phyloP scores from a whole-genome alignment of 2,888 invertebrate species.

The Nemotelus pantherinus region DNA sequence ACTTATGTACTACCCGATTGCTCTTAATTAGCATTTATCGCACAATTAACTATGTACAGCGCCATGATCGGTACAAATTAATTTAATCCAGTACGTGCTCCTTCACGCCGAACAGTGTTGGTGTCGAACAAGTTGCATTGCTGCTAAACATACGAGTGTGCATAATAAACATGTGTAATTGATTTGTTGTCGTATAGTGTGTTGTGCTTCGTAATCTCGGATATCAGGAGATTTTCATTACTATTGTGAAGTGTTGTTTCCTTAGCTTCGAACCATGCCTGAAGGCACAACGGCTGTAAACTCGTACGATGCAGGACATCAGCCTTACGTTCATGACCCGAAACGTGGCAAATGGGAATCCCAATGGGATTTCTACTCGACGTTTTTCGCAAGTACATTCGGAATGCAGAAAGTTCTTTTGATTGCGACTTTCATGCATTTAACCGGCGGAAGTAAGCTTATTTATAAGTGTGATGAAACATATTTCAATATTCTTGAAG shows the following conservation, averaged over 20 bases:
- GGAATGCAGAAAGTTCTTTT: slow-evolving; percentile 85
- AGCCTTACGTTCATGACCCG: slow-evolving; percentile 61
- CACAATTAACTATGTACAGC: slow-evolving; percentile 6
- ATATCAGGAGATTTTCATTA: too few species aligned
- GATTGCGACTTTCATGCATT: slow-evolving; percentile 65
- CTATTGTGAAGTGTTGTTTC: too few species aligned
- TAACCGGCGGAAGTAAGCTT: slow-evolving; percentile 21
- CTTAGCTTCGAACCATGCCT: slow-evolving; percentile 46
- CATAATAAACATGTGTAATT: background rate
- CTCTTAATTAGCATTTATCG: slow-evolving; percentile 26
- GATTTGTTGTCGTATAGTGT: background rate
- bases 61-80: slow-evolving; percentile 13
- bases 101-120: slow-evolving; percentile 23
- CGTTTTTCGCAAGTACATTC: slow-evolving; percentile 85
- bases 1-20: background rate
- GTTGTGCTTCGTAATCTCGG: background rate
- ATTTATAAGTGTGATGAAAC: background rate
- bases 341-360: slow-evolving; percentile 76
- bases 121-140: background rate
- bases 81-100: slow-evolving; percentile 11
- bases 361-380: slow-evolving; percentile 80
- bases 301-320: slow-evolving; percentile 61
- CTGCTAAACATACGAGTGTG: background rate
- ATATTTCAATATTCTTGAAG: background rate
- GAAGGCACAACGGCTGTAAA: slow-evolving; percentile 52